Percentiles rank a stretch among this genome's conserved stretches.
These are phyloP conservation scores for Fopius arisanus DNA, from an alignment of 1,140 invertebrate species.

Conservation along the genomic window DNA sequence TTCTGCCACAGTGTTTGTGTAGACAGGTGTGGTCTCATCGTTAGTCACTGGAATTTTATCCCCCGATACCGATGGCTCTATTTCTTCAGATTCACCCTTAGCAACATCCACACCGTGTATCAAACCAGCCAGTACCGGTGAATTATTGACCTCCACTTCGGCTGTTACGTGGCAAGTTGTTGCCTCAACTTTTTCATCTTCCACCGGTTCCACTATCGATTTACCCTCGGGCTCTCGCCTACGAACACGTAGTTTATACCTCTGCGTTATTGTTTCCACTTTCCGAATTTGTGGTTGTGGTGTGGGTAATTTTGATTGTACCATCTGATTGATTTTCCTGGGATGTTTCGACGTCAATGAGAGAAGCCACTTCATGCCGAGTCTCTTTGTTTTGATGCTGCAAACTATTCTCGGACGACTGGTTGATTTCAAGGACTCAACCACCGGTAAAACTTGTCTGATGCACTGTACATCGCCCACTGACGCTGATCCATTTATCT, in stretches of 20 bases:
- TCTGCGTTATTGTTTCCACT: neutral
- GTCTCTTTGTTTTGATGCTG: neutral
- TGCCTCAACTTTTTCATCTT: neutral
- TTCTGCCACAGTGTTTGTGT: conserved; percentile 21
- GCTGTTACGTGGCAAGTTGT: neutral
- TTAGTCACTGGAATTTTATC: neutral
- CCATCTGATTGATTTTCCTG: neutral
- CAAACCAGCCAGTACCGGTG: neutral
- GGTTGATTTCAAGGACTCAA: neutral
- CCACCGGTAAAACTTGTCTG: neutral
- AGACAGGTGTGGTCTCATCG: neutral
- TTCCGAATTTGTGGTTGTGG: neutral
- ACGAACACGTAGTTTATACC: neutral
- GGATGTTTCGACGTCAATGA: neutral
- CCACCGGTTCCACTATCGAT: neutral
- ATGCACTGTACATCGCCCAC: neutral
- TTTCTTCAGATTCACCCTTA: neutral
- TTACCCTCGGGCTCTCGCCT: neutral
- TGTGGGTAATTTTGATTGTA: neutral
- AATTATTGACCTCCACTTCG: neutral
- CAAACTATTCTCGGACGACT: neutral
- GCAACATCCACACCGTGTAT: neutral
- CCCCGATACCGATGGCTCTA: neutral
- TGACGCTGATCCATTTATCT: neutral
- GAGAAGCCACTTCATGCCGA: neutral